Percentiles rank a stretch among this genome's conserved stretches.
Conservation (phyloP, 2,888 invertebrate species). For the Nymphalis urticae region DNA sequence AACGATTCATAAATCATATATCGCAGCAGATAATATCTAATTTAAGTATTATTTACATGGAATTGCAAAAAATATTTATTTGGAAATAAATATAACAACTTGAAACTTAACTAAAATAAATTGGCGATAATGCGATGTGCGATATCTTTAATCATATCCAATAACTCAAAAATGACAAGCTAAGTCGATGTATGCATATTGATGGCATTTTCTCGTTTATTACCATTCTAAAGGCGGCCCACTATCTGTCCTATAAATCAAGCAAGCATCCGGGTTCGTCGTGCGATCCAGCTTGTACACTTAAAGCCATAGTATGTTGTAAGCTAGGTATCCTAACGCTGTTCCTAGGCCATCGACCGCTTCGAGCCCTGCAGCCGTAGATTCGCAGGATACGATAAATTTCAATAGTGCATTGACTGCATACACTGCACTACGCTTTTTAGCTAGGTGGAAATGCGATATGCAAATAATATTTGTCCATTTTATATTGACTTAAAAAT, state of each 20-base stretch:
- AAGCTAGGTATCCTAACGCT: constrained; percentile 69
- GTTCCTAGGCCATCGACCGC: constrained; percentile 72
- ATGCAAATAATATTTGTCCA: background rate
- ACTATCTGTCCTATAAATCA: constrained; percentile 46
- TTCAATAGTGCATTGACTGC: constrained; percentile 78
- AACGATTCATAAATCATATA: too few species aligned
- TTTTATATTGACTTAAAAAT: too few species aligned
- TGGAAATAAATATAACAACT: too few species aligned
- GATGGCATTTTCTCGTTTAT: constrained; percentile 27
- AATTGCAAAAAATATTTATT: too few species aligned
- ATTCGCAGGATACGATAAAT: constrained; percentile 79
- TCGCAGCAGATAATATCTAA: too few species aligned
- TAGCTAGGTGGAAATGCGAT: constrained; percentile 36
- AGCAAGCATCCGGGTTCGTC: constrained; percentile 57
- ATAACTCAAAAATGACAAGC: constrained; percentile 4
- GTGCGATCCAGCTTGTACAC: constrained; percentile 58
- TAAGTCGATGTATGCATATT: constrained; percentile 17
- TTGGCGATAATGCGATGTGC: background rate
- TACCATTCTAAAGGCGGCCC: constrained; percentile 40
- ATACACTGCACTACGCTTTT: constrained; percentile 50
- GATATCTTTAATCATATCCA: background rate
- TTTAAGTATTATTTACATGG: too few species aligned
- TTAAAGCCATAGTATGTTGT: constrained; percentile 51
- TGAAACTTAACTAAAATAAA: background rate
- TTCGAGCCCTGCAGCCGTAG: constrained; percentile 66